Evolutionary conservation across 2,888 invertebrate genomes (phyloP), one percentile per base, ranked within the genome.

Genomic region (Nephrocerus scutellatus): DNA sequence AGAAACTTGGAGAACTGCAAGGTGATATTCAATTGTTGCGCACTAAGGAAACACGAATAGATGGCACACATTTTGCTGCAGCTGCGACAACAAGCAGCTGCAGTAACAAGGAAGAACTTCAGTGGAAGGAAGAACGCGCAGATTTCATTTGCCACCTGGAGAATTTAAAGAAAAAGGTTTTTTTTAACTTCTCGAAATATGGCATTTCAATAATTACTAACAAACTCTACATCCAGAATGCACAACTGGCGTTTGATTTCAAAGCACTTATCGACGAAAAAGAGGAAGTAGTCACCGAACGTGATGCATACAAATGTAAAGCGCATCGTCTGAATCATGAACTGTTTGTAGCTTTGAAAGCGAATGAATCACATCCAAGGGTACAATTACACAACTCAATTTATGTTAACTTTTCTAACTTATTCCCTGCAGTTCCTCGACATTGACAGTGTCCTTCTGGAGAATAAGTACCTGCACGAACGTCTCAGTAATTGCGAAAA

Each of bases 381-480:
- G 66, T 64, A 32, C 4, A n/a, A 15, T 16, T 24, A 21, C 14
- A 14, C 22, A 12, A 23, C 25, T 41, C 16, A 10, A 23, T 33
- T 19, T 30, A 28, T 21, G 19, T 31, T 37, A 12, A 13, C 24
- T n/a, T 22, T 9, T 3, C 1, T n/a, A 8, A 30, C 23, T 14
- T 2, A 7, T 14, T 22, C 13, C 13, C 48, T 43, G 2, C 33
- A 67, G 55, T 70, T 84, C 21, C 73, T 89, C 9, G 89, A 89
- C 58, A 76, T 88, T 53, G 88, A 89, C 70, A 78, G 82, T 24
- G 70, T 89, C 26, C 70, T 85, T 29, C 79, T 82, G 62, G 89
- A 89, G 66, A 90, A 89, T 64, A 82, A 82, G 76, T 86, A 80
- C 67, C 72, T 90, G 34, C 83, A 86, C 65, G 89, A 89, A 57